phyloP scores from a whole-genome alignment of 2,113 vertebrate species.

The Urocynchramus pylzowi region DNA sequence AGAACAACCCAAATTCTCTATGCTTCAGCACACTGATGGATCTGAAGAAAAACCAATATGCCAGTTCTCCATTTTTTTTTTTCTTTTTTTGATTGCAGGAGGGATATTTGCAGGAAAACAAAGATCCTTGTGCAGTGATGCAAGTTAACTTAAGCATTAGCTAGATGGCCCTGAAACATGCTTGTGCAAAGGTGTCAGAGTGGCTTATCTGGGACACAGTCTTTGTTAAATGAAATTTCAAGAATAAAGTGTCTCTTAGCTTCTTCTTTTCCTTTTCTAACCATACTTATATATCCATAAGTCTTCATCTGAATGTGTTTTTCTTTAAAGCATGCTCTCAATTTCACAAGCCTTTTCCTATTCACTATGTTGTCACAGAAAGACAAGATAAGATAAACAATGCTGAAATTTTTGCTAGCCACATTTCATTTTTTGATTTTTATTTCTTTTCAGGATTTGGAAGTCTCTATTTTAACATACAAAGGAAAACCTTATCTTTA shows the following conservation, averaged over 20 bases:
- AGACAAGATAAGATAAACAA: background rate
- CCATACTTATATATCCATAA: background rate
- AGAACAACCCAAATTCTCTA: background rate
- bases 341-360: background rate
- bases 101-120: background rate
- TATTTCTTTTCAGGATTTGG: background rate
- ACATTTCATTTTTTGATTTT: background rate
- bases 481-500: background rate
- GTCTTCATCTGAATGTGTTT: background rate
- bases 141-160: background rate
- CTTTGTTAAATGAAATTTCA: background rate
- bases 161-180: constrained; percentile 37
- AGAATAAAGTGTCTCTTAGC: background rate
- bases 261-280: background rate
- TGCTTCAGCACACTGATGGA: background rate
- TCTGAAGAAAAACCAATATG: background rate
- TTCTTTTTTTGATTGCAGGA: background rate
- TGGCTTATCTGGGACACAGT: background rate
- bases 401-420: background rate
- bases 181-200: background rate
- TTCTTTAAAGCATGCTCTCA: background rate
- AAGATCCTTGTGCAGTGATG: background rate
- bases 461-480: background rate
- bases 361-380: background rate
- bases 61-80: background rate